Base-by-base conservation (phyloP, 2,888 invertebrate genomes). In the Julus scanicus region DNA sequence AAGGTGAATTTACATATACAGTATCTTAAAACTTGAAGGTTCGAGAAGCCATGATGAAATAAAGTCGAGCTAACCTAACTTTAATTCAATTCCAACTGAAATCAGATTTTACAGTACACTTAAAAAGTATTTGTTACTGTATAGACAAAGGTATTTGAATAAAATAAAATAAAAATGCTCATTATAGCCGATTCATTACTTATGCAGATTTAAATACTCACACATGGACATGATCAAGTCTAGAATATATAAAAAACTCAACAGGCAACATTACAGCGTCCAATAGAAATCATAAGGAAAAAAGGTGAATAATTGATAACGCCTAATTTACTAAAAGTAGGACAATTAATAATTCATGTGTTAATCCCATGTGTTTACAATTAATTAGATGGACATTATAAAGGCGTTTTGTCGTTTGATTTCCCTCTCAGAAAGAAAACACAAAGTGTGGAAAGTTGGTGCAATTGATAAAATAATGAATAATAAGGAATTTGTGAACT, bases 271-370 rank as follows among this genome's bases (percentile, higher is more conserved):
- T 37, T 80, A 5, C 13, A 80, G 13, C 80, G 1, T 2, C 6
- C 13, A 37, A 29, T 37, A 13, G 53, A 20, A 17, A 63, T 17
- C 4, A n/a, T 63, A 4, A 15, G 4, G 57, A 15, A 2, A 20
- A 6, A 20, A 6, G 4, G 20, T n/a, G 17, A 71, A 71, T 71
- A 71, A 71, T 71, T 29, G 71, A 63, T n/a, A n/a, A 63, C 17
- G 63, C n/a, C 3, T 63, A 0, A 20, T 29, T n/a, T 29, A 9
- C 71, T 11, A 71, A 13, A 13, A 80, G 15, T 80, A 37, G 37
- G 20, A 37, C 13, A 80, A 80, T 80, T 80, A 80, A 80, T 80
- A 37, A 13, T 80, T 80, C 37, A 80, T 80, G 80, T 37, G 80
- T 80, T 80, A 80, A 80, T 37, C 37, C 80, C 37, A 37, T 11